Evolutionary conservation across 2,888 invertebrate genomes (phyloP).

Genomic region (Leptothorax acervorum): DNA sequence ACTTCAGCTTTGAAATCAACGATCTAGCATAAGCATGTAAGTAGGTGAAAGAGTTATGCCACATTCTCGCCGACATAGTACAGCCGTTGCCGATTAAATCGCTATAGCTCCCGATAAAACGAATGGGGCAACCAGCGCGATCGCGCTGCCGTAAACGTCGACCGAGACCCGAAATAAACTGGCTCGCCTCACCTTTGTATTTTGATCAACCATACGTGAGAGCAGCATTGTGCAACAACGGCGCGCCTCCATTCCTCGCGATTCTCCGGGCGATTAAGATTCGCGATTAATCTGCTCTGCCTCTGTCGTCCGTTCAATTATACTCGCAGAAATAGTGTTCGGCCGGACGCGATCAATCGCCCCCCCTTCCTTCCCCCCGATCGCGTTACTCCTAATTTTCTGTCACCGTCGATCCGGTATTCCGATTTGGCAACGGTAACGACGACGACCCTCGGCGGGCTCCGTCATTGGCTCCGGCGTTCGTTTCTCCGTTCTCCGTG

Average conservation of each 20-base stretch:
- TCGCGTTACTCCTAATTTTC: constrained; percentile 69
- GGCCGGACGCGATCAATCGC: constrained; percentile 65
- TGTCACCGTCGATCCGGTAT: constrained; percentile 65
- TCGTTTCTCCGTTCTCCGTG: not conserved
- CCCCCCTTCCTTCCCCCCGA: constrained; percentile 36
- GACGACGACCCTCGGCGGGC: constrained; percentile 25
- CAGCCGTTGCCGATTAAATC: not conserved
- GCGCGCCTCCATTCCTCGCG: constrained; percentile 6
- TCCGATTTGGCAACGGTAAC: constrained; percentile 65
- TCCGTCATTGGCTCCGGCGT: constrained; percentile 30
- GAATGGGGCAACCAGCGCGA: not conserved
- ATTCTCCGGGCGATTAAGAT: constrained; percentile 52
- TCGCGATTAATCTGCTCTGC: constrained; percentile 40
- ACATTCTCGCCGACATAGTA: not conserved
- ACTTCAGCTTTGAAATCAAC: not conserved
- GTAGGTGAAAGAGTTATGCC: not conserved
- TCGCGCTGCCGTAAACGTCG: not conserved
- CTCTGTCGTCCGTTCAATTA: constrained; percentile 37
- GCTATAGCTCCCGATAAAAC: not conserved
- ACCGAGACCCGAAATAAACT: constrained; percentile 39
- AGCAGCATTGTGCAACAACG: constrained; percentile 31
- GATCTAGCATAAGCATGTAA: not conserved
- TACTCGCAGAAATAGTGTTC: constrained; percentile 65
- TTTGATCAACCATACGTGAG: constrained; percentile 35
- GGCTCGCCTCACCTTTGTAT: constrained; percentile 32